Percentiles rank a stretch among this genome's conserved stretches.
Evolutionary conservation across 2,797 vertebrate genomes (phyloP).

Genomic region (Bryconaethiops microstoma): DNA sequence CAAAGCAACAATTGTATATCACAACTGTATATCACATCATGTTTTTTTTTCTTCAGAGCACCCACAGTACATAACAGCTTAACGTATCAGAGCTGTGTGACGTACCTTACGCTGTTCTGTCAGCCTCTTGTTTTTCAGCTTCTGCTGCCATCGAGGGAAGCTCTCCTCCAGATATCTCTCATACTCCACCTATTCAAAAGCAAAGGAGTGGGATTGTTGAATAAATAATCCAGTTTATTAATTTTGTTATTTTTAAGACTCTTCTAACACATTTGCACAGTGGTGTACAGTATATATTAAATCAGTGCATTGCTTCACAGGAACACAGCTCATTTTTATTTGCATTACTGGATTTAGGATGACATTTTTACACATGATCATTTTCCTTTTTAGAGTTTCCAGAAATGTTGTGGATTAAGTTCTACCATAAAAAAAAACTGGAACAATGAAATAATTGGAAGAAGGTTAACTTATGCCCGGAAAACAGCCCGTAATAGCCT

Average conservation of each 20-base stretch:
- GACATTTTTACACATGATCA: background rate
- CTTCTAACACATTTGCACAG: too few species aligned
- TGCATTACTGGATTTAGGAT: background rate
- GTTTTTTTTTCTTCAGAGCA: background rate
- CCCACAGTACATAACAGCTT: too few species aligned
- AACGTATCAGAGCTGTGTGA: background rate
- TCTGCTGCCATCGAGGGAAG: constrained; percentile 67
- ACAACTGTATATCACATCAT: too few species aligned
- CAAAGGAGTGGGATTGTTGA: background rate
- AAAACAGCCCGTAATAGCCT: background rate
- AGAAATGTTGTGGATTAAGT: background rate
- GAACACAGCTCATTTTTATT: background rate
- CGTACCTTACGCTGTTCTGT: constrained; percentile 65
- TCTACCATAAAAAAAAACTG: background rate
- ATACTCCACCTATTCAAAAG: constrained; percentile 70
- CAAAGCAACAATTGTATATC: background rate
- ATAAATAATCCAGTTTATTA: too few species aligned
- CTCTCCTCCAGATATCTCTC: constrained; percentile 70
- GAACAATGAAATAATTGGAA: background rate
- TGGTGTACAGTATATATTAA: too few species aligned
- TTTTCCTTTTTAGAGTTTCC: background rate
- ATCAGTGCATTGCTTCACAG: background rate
- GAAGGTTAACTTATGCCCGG: background rate
- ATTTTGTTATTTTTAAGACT: too few species aligned
- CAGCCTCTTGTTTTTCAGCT: constrained; percentile 64